A percentile compares a stretch with the other conserved stretches of the same genome.
These are phyloP conservation scores for Drosophila melanica DNA, from an alignment of 1,140 invertebrate species.

Conservation along the genomic window DNA sequence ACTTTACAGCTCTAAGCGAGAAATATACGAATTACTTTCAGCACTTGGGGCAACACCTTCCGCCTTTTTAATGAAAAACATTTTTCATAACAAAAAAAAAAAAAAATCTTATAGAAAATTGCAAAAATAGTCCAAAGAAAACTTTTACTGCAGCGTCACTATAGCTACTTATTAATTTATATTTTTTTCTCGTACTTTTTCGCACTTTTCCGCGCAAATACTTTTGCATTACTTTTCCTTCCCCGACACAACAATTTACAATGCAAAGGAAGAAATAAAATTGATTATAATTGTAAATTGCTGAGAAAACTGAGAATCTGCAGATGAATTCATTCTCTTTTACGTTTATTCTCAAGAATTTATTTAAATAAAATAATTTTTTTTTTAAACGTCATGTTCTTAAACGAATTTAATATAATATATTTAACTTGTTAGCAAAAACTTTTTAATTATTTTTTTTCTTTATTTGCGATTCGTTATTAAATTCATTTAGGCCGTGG, in stretches of 20 bases:
- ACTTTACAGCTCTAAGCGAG: conserved; percentile 46
- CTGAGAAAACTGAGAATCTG: conserved; percentile 31
- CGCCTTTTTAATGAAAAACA: conserved; percentile 70
- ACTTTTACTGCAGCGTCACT: conserved; percentile 70
- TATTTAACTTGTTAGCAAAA: no score
- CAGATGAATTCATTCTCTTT: conserved; percentile 30
- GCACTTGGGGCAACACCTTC: conserved; percentile 34
- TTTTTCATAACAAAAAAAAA: conserved; percentile 31
- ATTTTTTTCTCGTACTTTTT: conserved; percentile 17
- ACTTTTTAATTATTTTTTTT: no score
- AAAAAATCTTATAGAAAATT: conserved; percentile 14
- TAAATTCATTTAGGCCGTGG: no score
- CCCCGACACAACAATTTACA: conserved; percentile 67
- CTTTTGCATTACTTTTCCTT: conserved; percentile 66
- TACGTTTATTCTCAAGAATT: neutral
- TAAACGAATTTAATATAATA: no score
- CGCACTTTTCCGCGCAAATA: conserved; percentile 55
- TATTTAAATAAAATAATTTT: neutral
- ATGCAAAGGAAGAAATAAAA: conserved; percentile 59
- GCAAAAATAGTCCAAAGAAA: conserved; percentile 61
- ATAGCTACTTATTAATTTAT: conserved; percentile 27
- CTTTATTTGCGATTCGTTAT: no score
- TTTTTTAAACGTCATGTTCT: neutral
- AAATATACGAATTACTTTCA: conserved; percentile 27
- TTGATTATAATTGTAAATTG: conserved; percentile 82